A percentile compares a stretch with the other conserved stretches of the same genome.
Conservation (phyloP, 2,888 invertebrate species). For the Allolobophora icterica region DNA sequence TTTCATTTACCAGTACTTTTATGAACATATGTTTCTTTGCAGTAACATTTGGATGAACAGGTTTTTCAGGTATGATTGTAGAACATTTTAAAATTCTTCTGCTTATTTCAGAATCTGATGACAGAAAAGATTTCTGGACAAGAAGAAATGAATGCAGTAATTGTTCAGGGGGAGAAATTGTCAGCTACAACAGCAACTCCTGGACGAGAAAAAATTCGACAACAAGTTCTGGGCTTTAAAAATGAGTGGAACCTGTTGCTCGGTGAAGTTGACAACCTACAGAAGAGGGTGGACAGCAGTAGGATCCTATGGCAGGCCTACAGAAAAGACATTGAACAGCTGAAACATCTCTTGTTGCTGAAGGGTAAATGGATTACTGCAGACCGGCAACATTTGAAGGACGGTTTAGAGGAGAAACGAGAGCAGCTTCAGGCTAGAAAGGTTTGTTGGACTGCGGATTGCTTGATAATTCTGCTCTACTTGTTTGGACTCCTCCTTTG, state of each 20-base stretch:
- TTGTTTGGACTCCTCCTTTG: background rate
- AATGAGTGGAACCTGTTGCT: conserved; percentile 71
- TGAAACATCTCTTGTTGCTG: conserved; percentile 80
- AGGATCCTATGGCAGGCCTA: conserved; percentile 90
- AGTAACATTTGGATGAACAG: background rate
- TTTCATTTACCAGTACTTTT: background rate
- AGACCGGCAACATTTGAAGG: conserved; percentile 78
- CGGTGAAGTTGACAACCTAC: conserved; percentile 82
- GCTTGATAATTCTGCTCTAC: background rate
- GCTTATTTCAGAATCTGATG: conserved; percentile 54
- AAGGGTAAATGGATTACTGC: conserved; percentile 78
- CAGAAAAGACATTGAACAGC: conserved; percentile 81
- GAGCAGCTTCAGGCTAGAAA: conserved; percentile 85
- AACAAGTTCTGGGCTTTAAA: conserved; percentile 74
- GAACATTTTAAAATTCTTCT: background rate
- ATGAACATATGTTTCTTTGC: background rate
- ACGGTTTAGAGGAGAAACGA: conserved; percentile 89
- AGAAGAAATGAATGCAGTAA: conserved; percentile 79
- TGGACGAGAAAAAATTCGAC: conserved; percentile 85
- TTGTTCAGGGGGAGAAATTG: conserved; percentile 82
- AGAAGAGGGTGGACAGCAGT: conserved; percentile 83
- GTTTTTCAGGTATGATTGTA: background rate
- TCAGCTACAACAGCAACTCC: conserved; percentile 88
- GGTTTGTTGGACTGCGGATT: conserved; percentile 53
- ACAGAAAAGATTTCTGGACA: conserved; percentile 81